Percentiles rank a stretch among this genome's conserved stretches.
Conservation (phyloP, 1,140 invertebrate genomes). For the Polyergus mexicanus region DNA sequence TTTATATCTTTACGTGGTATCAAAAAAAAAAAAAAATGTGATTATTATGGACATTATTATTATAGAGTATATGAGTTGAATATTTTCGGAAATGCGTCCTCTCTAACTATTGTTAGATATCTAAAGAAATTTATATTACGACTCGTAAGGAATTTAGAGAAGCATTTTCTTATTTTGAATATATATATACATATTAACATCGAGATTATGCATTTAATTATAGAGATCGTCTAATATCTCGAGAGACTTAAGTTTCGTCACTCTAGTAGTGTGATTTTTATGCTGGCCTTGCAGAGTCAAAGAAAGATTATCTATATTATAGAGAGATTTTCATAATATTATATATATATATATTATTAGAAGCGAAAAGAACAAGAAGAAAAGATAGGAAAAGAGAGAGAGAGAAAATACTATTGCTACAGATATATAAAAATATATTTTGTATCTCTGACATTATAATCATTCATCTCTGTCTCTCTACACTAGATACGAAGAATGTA, state of each 20-base stretch:
- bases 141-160: slow-evolving; percentile 29
- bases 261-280: slow-evolving; percentile 85
- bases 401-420: slow-evolving; percentile 76
- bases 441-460: slow-evolving; percentile 84
- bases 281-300: slow-evolving; percentile 85
- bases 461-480: slow-evolving; percentile 77
- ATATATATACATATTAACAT: slow-evolving; percentile 14
- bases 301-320: slow-evolving; percentile 81
- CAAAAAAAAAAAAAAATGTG: neutral
- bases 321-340: slow-evolving; percentile 79
- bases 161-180: slow-evolving; percentile 54
- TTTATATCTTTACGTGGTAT: neutral
- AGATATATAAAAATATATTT: slow-evolving; percentile 82
- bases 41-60: slow-evolving; percentile 25
- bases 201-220: slow-evolving; percentile 55
- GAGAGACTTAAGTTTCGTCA: slow-evolving; percentile 78
- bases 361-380: slow-evolving; percentile 60
- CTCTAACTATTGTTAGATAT: slow-evolving; percentile 22
- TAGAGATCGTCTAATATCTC: slow-evolving; percentile 35
- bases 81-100: slow-evolving; percentile 56
- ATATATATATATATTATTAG: slow-evolving; percentile 76
- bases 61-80: slow-evolving; percentile 20
- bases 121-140: slow-evolving; percentile 48
- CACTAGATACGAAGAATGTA: slow-evolving; percentile 76
- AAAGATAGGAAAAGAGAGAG: neutral